Percentiles rank a stretch among this genome's conserved stretches.
These are phyloP conservation scores for Pandemis heparana DNA, from an alignment of 2,888 invertebrate genomes.

Conservation along the genomic window DNA sequence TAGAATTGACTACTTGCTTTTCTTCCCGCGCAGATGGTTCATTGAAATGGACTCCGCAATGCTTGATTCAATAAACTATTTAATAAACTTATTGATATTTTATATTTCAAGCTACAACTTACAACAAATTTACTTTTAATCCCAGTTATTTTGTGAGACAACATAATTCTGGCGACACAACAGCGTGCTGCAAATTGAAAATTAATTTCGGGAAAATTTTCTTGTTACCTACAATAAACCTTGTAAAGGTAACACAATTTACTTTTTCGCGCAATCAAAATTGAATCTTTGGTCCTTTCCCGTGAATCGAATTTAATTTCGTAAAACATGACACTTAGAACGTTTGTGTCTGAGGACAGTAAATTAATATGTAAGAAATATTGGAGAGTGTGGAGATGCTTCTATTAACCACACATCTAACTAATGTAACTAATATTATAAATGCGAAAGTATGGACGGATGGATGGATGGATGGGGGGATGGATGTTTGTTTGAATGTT, in stretches of 20 bases:
- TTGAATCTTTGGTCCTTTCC: background rate
- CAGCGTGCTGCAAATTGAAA: background rate
- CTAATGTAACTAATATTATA: too few species aligned
- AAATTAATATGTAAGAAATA: too few species aligned
- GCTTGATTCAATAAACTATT: too few species aligned
- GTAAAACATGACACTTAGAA: background rate
- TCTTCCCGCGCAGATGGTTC: too few species aligned
- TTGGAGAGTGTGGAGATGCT: background rate
- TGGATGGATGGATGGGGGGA: too few species aligned
- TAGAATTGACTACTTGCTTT: too few species aligned
- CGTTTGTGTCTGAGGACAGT: background rate
- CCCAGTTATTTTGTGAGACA: background rate
- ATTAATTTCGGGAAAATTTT: background rate
- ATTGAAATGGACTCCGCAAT: too few species aligned
- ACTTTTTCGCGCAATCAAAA: background rate
- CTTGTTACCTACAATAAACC: constrained; percentile 2
- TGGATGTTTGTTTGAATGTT: too few species aligned
- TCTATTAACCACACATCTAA: too few species aligned
- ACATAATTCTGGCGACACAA: constrained; percentile 1
- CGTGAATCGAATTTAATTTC: background rate
- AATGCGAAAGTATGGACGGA: too few species aligned
- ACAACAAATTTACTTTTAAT: background rate
- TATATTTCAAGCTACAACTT: background rate
- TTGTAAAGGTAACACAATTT: background rate
- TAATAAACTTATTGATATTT: too few species aligned